Evolutionary conservation across 2,888 invertebrate species (phyloP), one percentile per base, ranked within the genome.

Genomic region (Rapana venosa): DNA sequence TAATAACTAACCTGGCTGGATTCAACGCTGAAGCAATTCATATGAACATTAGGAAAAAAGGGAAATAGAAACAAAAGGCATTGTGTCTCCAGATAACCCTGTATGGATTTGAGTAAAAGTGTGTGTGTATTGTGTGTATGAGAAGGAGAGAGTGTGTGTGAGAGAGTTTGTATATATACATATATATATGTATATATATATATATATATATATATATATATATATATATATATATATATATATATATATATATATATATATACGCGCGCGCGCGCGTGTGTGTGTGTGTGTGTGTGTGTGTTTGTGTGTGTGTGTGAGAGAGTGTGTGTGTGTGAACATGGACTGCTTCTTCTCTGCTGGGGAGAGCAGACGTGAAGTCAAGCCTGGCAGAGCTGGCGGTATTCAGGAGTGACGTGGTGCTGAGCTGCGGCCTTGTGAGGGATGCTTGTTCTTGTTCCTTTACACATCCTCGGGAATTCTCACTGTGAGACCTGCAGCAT

Each of bases 61-160:
- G 1, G n/a, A n/a, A 1, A 20, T 22, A 61, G 1, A 22, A 22
- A 15, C 15, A 61, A 20, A 61, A 4, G 61, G 22, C 22, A 8
- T 61, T 61, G 2, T 61, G 2, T 22, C 61, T 20, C 22, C 20
- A 61, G 20, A 61, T 20, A 13, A 61, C 22, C 22, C 61, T 61
- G 15, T 8, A 61, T 1, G 1, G 61, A 22, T 26, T 70, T 8
- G n/a, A 26, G n/a, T 74, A 8, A 26, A n/a, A 26, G 74, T n/a
- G n/a, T n/a, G 74, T n/a, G 74, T 74, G 74, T n/a, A n/a, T n/a
- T 74, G 74, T n/a, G 74, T 74, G 74, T n/a, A 22, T 70, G 70
- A 20, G 70, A 20, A 22, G 13, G 70, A 20, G 70, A 20, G 70
- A 20, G 70, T 70, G 70, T 70, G 70, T 70, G 70, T 70, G 70